phyloP scores from a whole-genome alignment of 2,888 invertebrate genomes.

The Endotricha flammealis region DNA sequence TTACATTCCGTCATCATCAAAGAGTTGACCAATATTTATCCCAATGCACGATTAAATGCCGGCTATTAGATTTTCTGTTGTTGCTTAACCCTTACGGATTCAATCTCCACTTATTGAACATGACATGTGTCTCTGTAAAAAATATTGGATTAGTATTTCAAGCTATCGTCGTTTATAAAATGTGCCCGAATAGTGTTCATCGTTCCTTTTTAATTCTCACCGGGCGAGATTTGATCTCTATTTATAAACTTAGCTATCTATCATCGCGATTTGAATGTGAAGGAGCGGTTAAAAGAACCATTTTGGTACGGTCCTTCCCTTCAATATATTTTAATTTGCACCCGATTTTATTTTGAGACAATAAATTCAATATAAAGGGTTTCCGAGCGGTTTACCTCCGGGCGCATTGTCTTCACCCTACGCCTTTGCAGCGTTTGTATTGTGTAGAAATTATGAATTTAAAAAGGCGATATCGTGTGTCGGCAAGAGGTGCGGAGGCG shows the following conservation, averaged over 20 bases:
- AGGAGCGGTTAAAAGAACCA: constrained; percentile 36
- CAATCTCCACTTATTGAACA: too few species aligned
- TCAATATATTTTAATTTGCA: constrained; percentile 74
- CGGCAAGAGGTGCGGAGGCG: constrained; percentile 49
- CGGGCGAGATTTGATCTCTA: not conserved
- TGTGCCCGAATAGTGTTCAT: too few species aligned
- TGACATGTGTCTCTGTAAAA: too few species aligned
- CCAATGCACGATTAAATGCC: too few species aligned
- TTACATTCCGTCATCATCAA: too few species aligned
- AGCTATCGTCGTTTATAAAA: too few species aligned
- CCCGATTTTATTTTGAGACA: constrained; percentile 77
- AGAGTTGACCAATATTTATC: too few species aligned
- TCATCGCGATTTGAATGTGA: constrained; percentile 30
- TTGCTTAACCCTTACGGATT: too few species aligned
- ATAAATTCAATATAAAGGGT: constrained; percentile 74
- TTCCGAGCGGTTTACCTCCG: constrained; percentile 74
- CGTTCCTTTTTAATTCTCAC: constrained; percentile 1
- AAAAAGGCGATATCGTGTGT: constrained; percentile 75
- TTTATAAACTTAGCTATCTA: constrained; percentile 14
- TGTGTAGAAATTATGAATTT: constrained; percentile 74
- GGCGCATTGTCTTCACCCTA: constrained; percentile 77
- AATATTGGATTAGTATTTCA: too few species aligned
- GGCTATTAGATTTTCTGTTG: too few species aligned
- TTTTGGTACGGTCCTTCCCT: constrained; percentile 38
- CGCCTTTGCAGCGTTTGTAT: constrained; percentile 63